Base-by-base conservation (phyloP, 2,888 invertebrate species). In the Dexiosoma caninum region DNA sequence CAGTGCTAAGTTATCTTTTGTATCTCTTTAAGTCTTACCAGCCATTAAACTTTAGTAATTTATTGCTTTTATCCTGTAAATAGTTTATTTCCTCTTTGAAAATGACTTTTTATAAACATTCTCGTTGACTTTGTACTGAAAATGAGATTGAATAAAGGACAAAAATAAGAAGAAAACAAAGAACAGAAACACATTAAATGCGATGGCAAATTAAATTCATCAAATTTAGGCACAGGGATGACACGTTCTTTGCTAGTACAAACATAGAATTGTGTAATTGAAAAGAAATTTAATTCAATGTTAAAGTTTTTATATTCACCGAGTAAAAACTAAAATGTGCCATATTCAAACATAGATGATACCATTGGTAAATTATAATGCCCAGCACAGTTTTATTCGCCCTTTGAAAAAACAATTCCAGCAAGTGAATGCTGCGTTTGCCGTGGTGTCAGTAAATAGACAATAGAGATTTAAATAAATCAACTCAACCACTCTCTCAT, bases 121-220 rank as follows among this genome's bases (percentile, higher is more conserved):
- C 64, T 64, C 70, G 71, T 78, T 77, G 77, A 57, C 64, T 78
- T 64, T 71, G 70, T 57, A 78, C 42, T 42, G 57, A 7, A 49
- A 57, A 70, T 70, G 55, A 70, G 57, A 70, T 23, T 59, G 53
- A 14, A 35, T 49, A 59, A 57, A 21, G 37, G 57, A 75, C 66
- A 66, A 46, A 30, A 21, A 8, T 14, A 30, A 32, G 3, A 35
- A 35, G n/a, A 30, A 37, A 35, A 49, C 44, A 46, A 23, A 49
- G 32, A n/a, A 14, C 21, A 27, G 42, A 10, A 30, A 49, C 60
- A 19, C 76, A 27, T 55, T 76, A 62, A 69, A 60, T 46, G 44
- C 44, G 27, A 53, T 35, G 69, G 60, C 23, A 78, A 78, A 71
- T 78, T 77, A 70, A 60, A 55, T 62, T 55, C 19, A 40, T 16